Evolutionary conservation across 2,797 vertebrate species (phyloP).

Genomic region (Sebastes minor): DNA sequence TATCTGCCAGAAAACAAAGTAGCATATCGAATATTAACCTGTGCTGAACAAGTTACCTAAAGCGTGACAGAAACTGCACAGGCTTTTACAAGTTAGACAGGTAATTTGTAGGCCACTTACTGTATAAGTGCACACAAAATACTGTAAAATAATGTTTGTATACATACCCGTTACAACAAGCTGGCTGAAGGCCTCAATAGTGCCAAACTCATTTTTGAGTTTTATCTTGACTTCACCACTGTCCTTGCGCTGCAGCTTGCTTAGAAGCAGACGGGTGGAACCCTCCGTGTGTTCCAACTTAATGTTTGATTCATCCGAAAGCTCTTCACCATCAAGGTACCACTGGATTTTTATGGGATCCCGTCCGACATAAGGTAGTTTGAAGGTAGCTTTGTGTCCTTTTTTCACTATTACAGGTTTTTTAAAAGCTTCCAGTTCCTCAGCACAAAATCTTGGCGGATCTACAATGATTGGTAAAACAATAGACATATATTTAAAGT

Average conservation of each 20-base stretch:
- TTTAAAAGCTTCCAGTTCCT: constrained; percentile 79
- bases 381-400: constrained; percentile 85
- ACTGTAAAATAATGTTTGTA: not conserved
- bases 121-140: not conserved
- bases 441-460: constrained; percentile 84
- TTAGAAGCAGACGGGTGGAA: constrained; percentile 78
- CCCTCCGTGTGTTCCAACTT: constrained; percentile 80
- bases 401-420: constrained; percentile 84
- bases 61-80: not conserved
- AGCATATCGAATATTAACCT: not conserved
- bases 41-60: not conserved
- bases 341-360: constrained; percentile 87
- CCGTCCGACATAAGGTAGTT: constrained; percentile 83
- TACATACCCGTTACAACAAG: constrained; percentile 87
- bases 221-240: constrained; percentile 88
- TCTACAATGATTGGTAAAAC: constrained; percentile 72
- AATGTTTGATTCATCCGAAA: constrained; percentile 75
- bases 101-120: not conserved
- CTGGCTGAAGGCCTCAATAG: constrained; percentile 76
- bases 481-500: not conserved
- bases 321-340: constrained; percentile 87
- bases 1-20: constrained; percentile 79
- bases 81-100: not conserved
- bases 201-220: constrained; percentile 89
- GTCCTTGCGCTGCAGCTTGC: constrained; percentile 86